phyloP scores from a whole-genome alignment of 1,140 invertebrate genomes.

The Hestina assimilis region DNA sequence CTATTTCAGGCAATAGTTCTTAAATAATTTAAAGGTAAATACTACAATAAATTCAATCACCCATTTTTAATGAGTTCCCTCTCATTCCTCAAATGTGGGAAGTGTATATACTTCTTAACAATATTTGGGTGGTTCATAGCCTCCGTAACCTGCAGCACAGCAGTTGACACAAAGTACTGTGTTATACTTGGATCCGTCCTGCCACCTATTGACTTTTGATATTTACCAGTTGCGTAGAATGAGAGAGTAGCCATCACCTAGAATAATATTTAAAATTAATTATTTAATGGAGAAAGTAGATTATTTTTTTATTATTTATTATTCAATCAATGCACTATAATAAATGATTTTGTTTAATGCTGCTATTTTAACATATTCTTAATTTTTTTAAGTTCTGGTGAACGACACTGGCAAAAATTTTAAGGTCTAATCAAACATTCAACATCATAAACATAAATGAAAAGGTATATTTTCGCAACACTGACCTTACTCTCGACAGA shows the following conservation, averaged over 20 bases:
- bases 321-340: too few relatives aligned
- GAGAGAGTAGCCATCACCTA: conserved; percentile 63
- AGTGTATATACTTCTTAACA: conserved; percentile 69
- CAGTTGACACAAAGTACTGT: conserved; percentile 62
- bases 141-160: conserved; percentile 62
- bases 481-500: conserved; percentile 66
- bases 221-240: conserved; percentile 65
- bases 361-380: too few relatives aligned
- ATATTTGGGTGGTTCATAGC: conserved; percentile 60
- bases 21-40: not conserved
- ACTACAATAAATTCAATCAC: conserved; percentile 21
- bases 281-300: too few relatives aligned
- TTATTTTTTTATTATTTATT: too few relatives aligned
- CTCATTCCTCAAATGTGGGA: conserved; percentile 62
- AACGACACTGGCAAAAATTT: too few relatives aligned
- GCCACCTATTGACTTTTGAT: conserved; percentile 56
- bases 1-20: too few relatives aligned
- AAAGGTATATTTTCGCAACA: not conserved
- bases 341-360: too few relatives aligned
- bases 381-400: too few relatives aligned
- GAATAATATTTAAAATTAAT: conserved; percentile 8
- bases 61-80: conserved; percentile 61
- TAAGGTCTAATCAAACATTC: too few relatives aligned
- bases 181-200: conserved; percentile 60
- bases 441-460: not conserved